A percentile compares a stretch with the other conserved stretches of the same genome.
These are phyloP conservation scores for Ischnura elegans DNA, from an alignment of 2,888 invertebrate genomes.

Conservation along the genomic window DNA sequence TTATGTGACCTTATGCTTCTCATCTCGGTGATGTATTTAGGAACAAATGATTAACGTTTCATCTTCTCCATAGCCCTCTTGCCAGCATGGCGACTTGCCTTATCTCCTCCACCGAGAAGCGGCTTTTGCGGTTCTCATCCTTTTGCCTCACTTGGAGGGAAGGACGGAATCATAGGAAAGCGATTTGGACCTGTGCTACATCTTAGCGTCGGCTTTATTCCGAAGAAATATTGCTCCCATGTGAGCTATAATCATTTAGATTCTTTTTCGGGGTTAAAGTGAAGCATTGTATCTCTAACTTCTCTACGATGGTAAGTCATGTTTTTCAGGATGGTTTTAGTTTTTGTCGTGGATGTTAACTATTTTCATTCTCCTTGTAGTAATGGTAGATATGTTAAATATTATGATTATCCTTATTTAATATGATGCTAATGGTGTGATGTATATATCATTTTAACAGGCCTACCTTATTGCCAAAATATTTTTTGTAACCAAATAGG, in stretches of 20 bases:
- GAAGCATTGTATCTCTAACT: slow-evolving; percentile 39
- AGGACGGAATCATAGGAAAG: slow-evolving; percentile 44
- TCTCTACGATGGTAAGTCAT: neutral
- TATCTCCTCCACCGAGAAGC: neutral
- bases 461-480: too few species aligned
- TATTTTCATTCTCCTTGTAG: too few species aligned
- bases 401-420: too few species aligned
- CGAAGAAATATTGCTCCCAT: slow-evolving; percentile 49
- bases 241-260: slow-evolving; percentile 41
- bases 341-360: too few species aligned
- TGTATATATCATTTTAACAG: too few species aligned
- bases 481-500: too few species aligned
- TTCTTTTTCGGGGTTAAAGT: neutral
- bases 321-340: neutral
- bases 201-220: slow-evolving; percentile 42
- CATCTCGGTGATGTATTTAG: slow-evolving; percentile 15
- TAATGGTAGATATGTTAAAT: too few species aligned
- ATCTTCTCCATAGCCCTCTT: neutral
- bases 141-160: neutral
- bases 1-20: neutral
- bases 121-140: neutral
- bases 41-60: slow-evolving; percentile 35
- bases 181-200: slow-evolving; percentile 61
- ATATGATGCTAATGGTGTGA: too few species aligned
- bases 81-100: neutral